phyloP scores from a whole-genome alignment of 2,888 invertebrate species.

The Lordiphosa andalusiaca region DNA sequence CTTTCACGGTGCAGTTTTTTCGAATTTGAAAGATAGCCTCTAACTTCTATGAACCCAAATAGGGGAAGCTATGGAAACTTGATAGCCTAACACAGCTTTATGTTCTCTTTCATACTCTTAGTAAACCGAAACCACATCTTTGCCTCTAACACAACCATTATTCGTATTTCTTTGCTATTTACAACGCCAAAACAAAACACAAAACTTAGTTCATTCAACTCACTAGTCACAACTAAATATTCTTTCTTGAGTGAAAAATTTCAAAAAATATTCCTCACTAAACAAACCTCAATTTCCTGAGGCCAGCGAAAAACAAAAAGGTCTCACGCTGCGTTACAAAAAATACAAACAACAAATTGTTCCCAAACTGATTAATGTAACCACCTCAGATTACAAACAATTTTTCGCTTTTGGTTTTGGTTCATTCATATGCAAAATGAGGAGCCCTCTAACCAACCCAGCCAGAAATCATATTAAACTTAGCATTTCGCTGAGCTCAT shows the following conservation, averaged over 20 bases:
- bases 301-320: constrained; percentile 17
- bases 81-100: too few relatives aligned
- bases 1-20: too few relatives aligned
- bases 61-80: too few relatives aligned
- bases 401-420: neutral
- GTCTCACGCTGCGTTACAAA: constrained; percentile 34
- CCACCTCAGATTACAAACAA: constrained; percentile 54
- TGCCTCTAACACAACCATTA: too few relatives aligned
- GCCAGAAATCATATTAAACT: constrained; percentile 23
- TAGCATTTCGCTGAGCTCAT: constrained; percentile 41
- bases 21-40: too few relatives aligned
- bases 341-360: constrained; percentile 20
- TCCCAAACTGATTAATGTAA: constrained; percentile 56
- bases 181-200: neutral
- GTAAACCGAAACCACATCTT: too few relatives aligned
- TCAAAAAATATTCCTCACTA: neutral
- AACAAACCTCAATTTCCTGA: neutral
- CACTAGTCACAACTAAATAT: neutral
- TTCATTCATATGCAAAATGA: constrained; percentile 71
- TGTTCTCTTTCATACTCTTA: too few relatives aligned
- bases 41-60: too few relatives aligned
- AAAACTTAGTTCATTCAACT: constrained; percentile 20
- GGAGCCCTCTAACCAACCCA: constrained; percentile 3
- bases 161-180: too few relatives aligned
- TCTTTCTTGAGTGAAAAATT: too few relatives aligned